Evolutionary conservation across 64 coral and sea anemone species (phyloP).

Genomic region (Montipora efflorescens): DNA sequence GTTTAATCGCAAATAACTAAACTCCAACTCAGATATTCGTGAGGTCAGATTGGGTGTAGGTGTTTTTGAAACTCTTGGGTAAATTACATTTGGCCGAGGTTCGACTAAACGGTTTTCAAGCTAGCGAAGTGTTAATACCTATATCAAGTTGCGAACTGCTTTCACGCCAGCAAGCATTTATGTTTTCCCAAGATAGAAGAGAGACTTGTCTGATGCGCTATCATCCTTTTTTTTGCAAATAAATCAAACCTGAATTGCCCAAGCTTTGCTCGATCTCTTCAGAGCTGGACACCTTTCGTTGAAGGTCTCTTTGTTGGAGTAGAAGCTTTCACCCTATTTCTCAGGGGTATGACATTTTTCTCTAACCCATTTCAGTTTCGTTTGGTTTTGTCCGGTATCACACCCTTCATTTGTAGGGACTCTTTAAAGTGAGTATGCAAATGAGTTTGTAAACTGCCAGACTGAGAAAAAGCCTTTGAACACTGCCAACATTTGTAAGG

Average conservation of each 20-base stretch:
- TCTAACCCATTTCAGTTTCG: background rate
- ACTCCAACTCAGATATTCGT: too few relatives aligned
- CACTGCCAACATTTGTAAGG: conserved; percentile 99
- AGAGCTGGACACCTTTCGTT: background rate
- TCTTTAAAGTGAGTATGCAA: conserved; percentile 98
- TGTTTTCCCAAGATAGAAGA: background rate
- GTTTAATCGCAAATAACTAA: too few relatives aligned
- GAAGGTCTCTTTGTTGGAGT: background rate
- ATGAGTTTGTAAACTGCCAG: conserved; percentile 95
- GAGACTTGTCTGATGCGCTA: background rate
- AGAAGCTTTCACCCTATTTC: background rate
- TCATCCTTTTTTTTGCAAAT: background rate
- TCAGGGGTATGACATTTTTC: background rate
- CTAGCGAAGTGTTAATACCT: background rate
- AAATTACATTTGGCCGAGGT: too few relatives aligned
- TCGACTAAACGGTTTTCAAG: background rate
- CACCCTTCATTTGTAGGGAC: conserved; percentile 88
- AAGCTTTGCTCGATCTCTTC: background rate
- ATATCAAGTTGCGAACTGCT: background rate
- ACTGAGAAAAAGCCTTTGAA: conserved; percentile 97
- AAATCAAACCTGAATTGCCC: background rate
- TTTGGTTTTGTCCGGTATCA: conserved; percentile 71
- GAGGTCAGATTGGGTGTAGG: too few relatives aligned
- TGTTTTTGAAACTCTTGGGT: too few relatives aligned
- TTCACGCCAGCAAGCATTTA: background rate